These are phyloP conservation scores for Tortrix viridana DNA, from an alignment of 2,888 invertebrate genomes.

Conservation along the genomic window DNA sequence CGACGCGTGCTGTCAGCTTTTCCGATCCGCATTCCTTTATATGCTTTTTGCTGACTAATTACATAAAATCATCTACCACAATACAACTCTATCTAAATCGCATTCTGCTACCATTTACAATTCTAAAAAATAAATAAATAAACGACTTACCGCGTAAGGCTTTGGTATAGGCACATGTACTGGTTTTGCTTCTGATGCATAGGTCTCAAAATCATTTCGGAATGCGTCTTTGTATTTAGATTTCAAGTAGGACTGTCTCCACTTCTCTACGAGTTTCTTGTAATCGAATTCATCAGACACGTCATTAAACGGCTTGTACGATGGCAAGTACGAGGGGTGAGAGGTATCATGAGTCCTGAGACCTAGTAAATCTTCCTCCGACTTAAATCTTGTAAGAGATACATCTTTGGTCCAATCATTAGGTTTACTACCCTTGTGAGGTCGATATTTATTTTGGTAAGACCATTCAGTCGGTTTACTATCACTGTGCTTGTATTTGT, in stretches of 20 bases:
- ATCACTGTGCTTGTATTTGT: slow-evolving; percentile 58
- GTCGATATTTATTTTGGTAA: slow-evolving; percentile 52
- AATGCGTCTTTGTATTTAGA: slow-evolving; percentile 68
- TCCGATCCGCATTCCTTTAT: slow-evolving; percentile 80
- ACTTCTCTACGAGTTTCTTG: slow-evolving; percentile 71
- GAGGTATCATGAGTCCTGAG: slow-evolving; percentile 74
- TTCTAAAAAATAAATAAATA: slow-evolving; percentile 28
- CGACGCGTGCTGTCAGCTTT: slow-evolving; percentile 70
- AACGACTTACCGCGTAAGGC: slow-evolving; percentile 73
- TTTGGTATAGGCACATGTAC: slow-evolving; percentile 71
- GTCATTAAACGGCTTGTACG: slow-evolving; percentile 58
- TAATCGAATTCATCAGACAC: slow-evolving; percentile 65
- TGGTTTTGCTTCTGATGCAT: slow-evolving; percentile 67
- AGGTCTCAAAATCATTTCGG: slow-evolving; percentile 63
- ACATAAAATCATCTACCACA: slow-evolving; percentile 50
- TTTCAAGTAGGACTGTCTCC: slow-evolving; percentile 73
- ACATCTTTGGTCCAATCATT: slow-evolving; percentile 67
- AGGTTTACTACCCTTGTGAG: slow-evolving; percentile 55
- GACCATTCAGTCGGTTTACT: slow-evolving; percentile 59
- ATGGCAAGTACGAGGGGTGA: slow-evolving; percentile 67
- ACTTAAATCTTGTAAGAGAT: slow-evolving; percentile 64
- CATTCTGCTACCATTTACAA: not conserved
- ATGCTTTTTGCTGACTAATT: slow-evolving; percentile 65
- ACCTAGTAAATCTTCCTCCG: slow-evolving; percentile 76
- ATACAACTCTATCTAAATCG: not conserved